Percentiles rank a stretch among this genome's conserved stretches.
phyloP scores from a whole-genome alignment of 2,113 vertebrate species.

The Sialia sialis region DNA sequence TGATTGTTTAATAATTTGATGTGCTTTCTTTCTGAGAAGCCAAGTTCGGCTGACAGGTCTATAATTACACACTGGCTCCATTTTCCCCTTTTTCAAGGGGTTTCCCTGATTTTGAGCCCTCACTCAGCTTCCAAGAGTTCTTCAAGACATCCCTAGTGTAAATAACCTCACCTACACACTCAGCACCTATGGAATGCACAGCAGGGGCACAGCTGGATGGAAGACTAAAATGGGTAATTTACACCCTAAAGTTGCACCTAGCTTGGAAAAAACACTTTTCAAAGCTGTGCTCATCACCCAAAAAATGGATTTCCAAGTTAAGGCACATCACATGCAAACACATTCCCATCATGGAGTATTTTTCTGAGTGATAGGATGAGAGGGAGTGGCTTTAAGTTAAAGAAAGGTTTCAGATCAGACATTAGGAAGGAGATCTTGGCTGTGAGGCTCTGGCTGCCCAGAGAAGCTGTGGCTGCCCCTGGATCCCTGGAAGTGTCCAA shows the following conservation, averaged over 20 bases:
- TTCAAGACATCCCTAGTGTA: neutral
- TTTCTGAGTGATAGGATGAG: neutral
- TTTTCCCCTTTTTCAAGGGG: neutral
- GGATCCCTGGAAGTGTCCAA: neutral
- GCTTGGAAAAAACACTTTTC: neutral
- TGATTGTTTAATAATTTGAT: constrained; percentile 65
- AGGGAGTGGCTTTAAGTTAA: neutral
- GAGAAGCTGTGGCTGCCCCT: neutral
- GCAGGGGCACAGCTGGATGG: neutral
- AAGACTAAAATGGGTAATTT: neutral
- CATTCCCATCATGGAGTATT: neutral
- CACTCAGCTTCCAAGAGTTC: neutral
- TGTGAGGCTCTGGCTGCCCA: neutral
- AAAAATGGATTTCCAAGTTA: neutral
- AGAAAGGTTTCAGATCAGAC: neutral
- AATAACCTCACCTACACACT: neutral
- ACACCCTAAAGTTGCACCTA: neutral
- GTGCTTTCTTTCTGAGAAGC: constrained; percentile 28
- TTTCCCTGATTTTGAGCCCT: neutral
- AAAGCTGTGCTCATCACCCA: neutral
- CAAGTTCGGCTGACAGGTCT: constrained; percentile 44
- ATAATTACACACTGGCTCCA: neutral
- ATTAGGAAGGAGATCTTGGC: neutral
- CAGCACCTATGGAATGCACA: neutral
- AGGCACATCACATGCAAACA: neutral